Evolutionary conservation across 2,113 vertebrate genomes (phyloP).

Genomic region (Salvelinus alpinus): DNA sequence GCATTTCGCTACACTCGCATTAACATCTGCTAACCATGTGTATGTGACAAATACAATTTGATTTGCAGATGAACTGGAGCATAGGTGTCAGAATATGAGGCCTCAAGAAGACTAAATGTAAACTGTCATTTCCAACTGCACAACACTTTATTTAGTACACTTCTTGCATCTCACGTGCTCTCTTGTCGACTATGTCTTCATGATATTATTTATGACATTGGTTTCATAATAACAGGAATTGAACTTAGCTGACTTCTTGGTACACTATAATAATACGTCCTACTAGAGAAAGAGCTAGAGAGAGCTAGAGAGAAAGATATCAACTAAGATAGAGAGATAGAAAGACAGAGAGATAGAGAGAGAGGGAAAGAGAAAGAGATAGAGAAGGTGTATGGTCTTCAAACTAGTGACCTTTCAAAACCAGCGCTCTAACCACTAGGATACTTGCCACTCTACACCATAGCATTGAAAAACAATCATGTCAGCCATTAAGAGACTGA

Average conservation of each 20-base stretch:
- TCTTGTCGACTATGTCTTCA: not conserved
- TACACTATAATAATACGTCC: too few species aligned
- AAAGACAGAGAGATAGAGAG: not conserved
- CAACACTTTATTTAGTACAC: conserved; percentile 33
- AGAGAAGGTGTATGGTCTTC: not conserved
- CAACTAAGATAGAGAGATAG: not conserved
- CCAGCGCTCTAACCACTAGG: not conserved
- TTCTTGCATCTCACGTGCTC: conserved; percentile 14
- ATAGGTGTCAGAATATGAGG: conserved; percentile 38
- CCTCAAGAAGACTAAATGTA: conserved; percentile 27
- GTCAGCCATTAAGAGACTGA: too few species aligned
- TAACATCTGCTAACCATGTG: too few species aligned
- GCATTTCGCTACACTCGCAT: too few species aligned
- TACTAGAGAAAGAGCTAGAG: not conserved
- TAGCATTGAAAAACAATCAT: too few species aligned
- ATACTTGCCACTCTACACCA: not conserved
- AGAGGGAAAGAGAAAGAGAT: not conserved
- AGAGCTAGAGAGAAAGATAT: not conserved
- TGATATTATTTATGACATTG: not conserved
- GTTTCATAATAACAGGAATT: conserved; percentile 13
- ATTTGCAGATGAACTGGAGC: conserved; percentile 38
- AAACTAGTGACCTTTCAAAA: not conserved
- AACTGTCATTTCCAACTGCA: conserved; percentile 28
- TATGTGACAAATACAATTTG: too few species aligned
- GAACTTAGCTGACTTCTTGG: not conserved